These are phyloP conservation scores for Phenganax marumi DNA, from an alignment of 92 coral and sea anemone genomes.

Conservation along the genomic window DNA sequence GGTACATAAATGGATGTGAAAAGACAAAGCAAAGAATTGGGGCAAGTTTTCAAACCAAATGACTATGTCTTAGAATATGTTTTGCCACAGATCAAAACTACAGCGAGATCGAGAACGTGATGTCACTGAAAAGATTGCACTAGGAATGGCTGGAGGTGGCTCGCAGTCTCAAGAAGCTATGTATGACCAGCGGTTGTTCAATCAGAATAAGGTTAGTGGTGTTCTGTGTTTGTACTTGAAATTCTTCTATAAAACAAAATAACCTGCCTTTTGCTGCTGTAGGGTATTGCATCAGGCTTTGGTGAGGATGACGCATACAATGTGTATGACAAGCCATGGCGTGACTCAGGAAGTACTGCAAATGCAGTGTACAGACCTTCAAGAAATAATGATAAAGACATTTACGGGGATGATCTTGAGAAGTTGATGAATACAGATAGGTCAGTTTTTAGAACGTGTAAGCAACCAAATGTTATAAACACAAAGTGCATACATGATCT, in stretches of 20 bases:
- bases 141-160: conserved; percentile 82
- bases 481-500: not conserved
- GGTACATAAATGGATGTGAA: not conserved
- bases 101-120: conserved; percentile 98
- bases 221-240: not conserved
- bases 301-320: conserved; percentile 90
- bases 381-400: conserved; percentile 82
- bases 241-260: not conserved
- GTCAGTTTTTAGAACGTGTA: conserved; percentile 13
- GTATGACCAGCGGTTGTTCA: conserved; percentile 95
- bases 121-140: conserved; percentile 96
- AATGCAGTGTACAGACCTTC: conserved; percentile 87
- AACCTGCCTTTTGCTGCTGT: not conserved
- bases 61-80: too few species aligned
- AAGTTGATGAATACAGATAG: conserved; percentile 89
- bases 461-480: not conserved
- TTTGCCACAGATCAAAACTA: conserved; percentile 68
- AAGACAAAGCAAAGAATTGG: not conserved
- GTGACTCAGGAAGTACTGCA: conserved; percentile 88
- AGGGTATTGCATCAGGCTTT: conserved; percentile 95
- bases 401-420: conserved; percentile 94
- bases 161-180: conserved; percentile 88
- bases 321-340: conserved; percentile 97
- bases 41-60: too few species aligned
- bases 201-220: conserved; percentile 75